phyloP scores from a whole-genome alignment of 2,888 invertebrate species.

The Drosophila prostipennis region DNA sequence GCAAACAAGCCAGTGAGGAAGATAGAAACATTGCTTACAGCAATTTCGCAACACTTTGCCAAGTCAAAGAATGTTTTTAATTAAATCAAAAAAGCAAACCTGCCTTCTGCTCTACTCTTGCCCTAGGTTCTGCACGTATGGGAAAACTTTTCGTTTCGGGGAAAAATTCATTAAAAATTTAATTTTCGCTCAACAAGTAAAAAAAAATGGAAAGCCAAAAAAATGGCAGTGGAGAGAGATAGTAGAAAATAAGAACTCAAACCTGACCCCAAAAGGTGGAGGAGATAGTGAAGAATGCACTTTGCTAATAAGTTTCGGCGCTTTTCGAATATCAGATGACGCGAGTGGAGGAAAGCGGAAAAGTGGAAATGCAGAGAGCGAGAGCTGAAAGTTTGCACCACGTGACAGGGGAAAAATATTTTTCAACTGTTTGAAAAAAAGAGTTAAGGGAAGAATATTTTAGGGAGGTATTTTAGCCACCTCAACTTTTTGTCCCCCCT shows the following conservation, averaged over 20 bases:
- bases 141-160: conserved; percentile 59
- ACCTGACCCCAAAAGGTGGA: conserved; percentile 32
- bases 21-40: conserved; percentile 45
- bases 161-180: conserved; percentile 75
- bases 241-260: conserved; percentile 8
- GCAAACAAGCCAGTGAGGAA: conserved; percentile 3
- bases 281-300: conserved; percentile 56
- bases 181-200: conserved; percentile 76
- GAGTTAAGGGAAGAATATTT: conserved; percentile 13
- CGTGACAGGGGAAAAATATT: conserved; percentile 54
- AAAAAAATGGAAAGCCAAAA: conserved; percentile 42
- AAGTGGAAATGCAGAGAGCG: conserved; percentile 10
- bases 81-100: conserved; percentile 71
- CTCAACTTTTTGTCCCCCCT: background rate
- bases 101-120: background rate
- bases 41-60: conserved; percentile 64
- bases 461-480: conserved; percentile 30
- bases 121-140: conserved; percentile 32
- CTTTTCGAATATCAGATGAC: conserved; percentile 42
- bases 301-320: conserved; percentile 70
- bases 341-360: conserved; percentile 24
- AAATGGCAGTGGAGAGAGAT: conserved; percentile 10
- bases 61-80: conserved; percentile 75
- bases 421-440: conserved; percentile 30
- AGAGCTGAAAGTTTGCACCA: conserved; percentile 37